Conservation (phyloP, 1,140 invertebrate species). For the Galleria mellonella region DNA sequence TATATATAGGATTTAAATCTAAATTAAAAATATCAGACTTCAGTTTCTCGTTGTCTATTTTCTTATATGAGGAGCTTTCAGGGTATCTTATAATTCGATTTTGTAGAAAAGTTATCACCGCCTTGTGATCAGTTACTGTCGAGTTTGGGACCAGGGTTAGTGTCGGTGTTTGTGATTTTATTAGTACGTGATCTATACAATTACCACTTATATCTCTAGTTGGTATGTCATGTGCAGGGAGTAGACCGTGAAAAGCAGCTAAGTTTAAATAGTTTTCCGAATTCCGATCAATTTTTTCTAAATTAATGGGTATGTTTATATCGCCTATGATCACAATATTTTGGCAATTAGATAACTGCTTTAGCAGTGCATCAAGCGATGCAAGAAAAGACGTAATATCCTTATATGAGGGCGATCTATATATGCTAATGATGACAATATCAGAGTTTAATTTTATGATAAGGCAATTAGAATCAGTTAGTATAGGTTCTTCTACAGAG, state of each 20-base stretch:
- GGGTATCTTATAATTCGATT: background rate
- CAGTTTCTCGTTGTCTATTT: background rate
- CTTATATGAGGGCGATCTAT: background rate
- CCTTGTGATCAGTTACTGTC: background rate
- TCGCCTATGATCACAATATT: constrained; percentile 5
- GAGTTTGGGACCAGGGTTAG: background rate
- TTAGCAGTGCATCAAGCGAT: background rate
- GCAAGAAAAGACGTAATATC: background rate
- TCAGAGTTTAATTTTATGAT: background rate
- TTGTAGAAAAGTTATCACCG: background rate
- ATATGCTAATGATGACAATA: constrained; percentile 2
- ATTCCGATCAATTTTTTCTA: background rate
- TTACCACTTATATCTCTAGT: background rate
- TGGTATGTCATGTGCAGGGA: background rate
- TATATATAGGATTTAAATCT: background rate
- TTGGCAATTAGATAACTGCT: background rate
- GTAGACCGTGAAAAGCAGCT: background rate
- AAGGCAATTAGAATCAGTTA: constrained; percentile 1
- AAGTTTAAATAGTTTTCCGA: background rate
- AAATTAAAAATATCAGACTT: background rate
- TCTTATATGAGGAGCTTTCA: background rate
- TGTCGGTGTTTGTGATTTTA: background rate
- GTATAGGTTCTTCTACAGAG: background rate
- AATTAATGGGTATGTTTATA: constrained; percentile 1
- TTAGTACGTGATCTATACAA: constrained; percentile 4